phyloP scores from a whole-genome alignment of 2,113 vertebrate species.

The Toxotes chatareus region DNA sequence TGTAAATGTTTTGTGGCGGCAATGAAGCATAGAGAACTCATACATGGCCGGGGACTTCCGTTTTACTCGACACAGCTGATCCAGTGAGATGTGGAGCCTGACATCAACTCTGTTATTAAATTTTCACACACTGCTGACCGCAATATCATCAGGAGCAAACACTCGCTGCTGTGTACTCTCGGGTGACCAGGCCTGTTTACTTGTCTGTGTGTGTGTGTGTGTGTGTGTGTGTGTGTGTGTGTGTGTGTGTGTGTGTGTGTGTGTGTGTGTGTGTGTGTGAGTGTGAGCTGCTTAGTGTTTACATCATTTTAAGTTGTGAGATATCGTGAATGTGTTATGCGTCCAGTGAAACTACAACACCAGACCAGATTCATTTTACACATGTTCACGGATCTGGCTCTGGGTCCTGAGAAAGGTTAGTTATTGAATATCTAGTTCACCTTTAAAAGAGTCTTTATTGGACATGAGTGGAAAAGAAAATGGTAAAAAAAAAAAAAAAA shows the following conservation, averaged over 20 bases:
- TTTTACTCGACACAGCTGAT: slow-evolving; percentile 44
- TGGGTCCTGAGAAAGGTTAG: background rate
- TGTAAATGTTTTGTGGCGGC: slow-evolving; percentile 43
- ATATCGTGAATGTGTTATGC: slow-evolving; percentile 1
- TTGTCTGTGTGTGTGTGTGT: slow-evolving; percentile 1
- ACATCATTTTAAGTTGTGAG: slow-evolving; percentile 15
- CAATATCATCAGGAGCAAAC: slow-evolving; percentile 67
- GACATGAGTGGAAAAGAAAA: slow-evolving; percentile 15
- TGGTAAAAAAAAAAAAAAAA: background rate
- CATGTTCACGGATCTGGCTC: background rate
- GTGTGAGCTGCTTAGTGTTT: slow-evolving; percentile 7
- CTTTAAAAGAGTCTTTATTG: slow-evolving; percentile 9
- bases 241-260: background rate
- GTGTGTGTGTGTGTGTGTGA: too few relatives aligned
- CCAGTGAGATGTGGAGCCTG: slow-evolving; percentile 49
- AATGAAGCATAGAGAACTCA: slow-evolving; percentile 43
- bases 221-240: too few relatives aligned
- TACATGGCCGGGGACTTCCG: slow-evolving; percentile 45
- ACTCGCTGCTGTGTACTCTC: slow-evolving; percentile 20
- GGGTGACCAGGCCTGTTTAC: slow-evolving; percentile 35
- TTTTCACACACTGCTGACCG: slow-evolving; percentile 74
- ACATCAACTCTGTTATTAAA: slow-evolving; percentile 76
- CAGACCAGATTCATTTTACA: slow-evolving; percentile 6
- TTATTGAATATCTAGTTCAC: background rate
- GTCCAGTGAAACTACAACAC: background rate